These are phyloP conservation scores for Callipepla squamata DNA, from an alignment of 2,113 vertebrate species.

Conservation along the genomic window DNA sequence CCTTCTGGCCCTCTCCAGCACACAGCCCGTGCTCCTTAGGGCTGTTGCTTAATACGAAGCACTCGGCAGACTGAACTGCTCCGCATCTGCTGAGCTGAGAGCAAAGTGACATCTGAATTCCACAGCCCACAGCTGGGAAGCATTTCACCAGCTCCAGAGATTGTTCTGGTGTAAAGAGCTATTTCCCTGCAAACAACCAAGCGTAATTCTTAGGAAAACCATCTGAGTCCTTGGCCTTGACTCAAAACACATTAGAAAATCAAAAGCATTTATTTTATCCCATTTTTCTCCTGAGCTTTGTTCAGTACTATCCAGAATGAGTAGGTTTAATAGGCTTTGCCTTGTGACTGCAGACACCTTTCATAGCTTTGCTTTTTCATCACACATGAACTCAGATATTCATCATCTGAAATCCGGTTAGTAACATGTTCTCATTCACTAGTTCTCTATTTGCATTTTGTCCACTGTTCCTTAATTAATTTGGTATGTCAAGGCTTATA, in stretches of 20 bases:
- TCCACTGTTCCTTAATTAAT: slow-evolving; percentile 39
- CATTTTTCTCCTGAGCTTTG: slow-evolving; percentile 68
- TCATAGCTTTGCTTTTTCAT: slow-evolving; percentile 54
- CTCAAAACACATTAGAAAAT: slow-evolving; percentile 74
- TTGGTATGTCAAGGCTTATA: slow-evolving; percentile 21
- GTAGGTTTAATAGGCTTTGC: slow-evolving; percentile 57
- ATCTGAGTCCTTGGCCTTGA: slow-evolving; percentile 68
- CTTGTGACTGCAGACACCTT: slow-evolving; percentile 60
- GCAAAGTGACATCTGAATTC: slow-evolving; percentile 47
- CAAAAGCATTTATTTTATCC: slow-evolving; percentile 78
- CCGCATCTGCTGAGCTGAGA: neutral
- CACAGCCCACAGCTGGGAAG: slow-evolving; percentile 56
- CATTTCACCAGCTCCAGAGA: slow-evolving; percentile 66
- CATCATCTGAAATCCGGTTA: slow-evolving; percentile 42
- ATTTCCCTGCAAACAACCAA: slow-evolving; percentile 65
- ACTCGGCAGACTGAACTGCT: neutral
- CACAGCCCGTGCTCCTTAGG: neutral
- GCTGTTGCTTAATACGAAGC: neutral
- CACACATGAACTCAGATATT: neutral
- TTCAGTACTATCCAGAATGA: slow-evolving; percentile 49
- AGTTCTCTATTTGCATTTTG: slow-evolving; percentile 34
- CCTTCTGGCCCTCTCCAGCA: accelerated
- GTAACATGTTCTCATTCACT: neutral
- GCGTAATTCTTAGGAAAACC: slow-evolving; percentile 71
- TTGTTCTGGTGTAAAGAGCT: slow-evolving; percentile 53